Percentiles rank a stretch among this genome's conserved stretches.
Conservation (phyloP, 2,113 vertebrate species). For the Columba janthina region DNA sequence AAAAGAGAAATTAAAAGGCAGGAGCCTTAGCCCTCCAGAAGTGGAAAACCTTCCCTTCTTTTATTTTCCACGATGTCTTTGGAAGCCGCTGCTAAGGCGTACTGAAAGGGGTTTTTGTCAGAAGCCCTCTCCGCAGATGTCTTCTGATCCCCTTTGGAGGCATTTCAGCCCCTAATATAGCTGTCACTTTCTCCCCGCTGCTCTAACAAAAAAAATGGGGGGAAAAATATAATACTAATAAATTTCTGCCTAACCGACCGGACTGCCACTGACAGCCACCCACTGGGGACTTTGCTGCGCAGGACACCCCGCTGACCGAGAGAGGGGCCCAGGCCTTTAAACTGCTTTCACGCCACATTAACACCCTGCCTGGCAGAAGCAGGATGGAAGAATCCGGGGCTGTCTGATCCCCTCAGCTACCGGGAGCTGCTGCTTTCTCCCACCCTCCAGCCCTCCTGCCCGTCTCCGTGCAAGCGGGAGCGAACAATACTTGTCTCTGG, state of each 20-base stretch:
- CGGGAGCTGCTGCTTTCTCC: not conserved
- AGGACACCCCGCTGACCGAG: conserved; percentile 12
- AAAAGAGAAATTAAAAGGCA: not conserved
- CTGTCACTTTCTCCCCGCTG: conserved; percentile 40
- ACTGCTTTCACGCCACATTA: conserved; percentile 45
- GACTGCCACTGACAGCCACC: conserved; percentile 40
- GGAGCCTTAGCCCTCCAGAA: not conserved
- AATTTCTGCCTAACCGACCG: conserved; percentile 19
- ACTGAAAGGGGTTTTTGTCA: conserved; percentile 58
- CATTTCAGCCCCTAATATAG: conserved; percentile 46
- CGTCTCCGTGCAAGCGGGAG: not conserved
- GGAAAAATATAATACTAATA: conserved; percentile 51
- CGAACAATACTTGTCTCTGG: not conserved
- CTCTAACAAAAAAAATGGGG: not conserved
- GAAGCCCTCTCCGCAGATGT: conserved; percentile 37
- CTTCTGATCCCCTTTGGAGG: conserved; percentile 51
- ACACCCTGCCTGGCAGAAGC: conserved; percentile 7
- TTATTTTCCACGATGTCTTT: conserved; percentile 4
- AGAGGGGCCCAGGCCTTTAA: conserved; percentile 6
- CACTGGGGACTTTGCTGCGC: conserved; percentile 4
- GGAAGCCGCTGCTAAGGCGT: not conserved
- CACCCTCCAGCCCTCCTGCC: not conserved
- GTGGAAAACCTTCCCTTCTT: conserved; percentile 10
- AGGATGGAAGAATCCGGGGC: not conserved
- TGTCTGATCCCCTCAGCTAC: not conserved